Base-by-base conservation (phyloP, 1,140 invertebrate genomes). In the Papilio polyxenes region DNA sequence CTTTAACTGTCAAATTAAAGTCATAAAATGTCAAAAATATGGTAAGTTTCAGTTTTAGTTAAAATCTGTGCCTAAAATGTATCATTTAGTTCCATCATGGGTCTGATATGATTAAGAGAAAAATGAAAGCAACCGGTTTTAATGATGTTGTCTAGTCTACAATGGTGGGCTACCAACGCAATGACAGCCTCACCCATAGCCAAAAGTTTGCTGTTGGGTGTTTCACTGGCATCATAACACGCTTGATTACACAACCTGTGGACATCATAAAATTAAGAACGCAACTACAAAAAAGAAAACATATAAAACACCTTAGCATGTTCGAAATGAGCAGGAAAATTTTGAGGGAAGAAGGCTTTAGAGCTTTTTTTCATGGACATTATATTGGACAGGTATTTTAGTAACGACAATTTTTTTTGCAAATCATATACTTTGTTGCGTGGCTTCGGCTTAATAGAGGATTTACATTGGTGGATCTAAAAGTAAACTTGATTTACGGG, bases 331-430 rank as follows among this genome's bases (percentile, higher is more conserved):
- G 85, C 0, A 88, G 85, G 76, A 88, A 85, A 75, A 93, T 93
- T 20, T 82, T 90, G 0, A 83, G 20, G 4, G 89, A 93, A 81
- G 92, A 94, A 86, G 92, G 92, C 0, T 2, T 92, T 8, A 83
- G 80, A 1, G 92, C 91, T 3, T 93, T 94, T 77, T 94, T 88
- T 88, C 89, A 93, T 37, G 92, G 92, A 0, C 92, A 94, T 75
- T 86, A 81, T 65, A 82, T 92, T 59, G 92, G 92, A 9, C 92
- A 94, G 87, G 92, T 93, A 83, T 37, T n/a, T 48, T 72, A 79
- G 72, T 62, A 79, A 65, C 40, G 81, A 80, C n/a, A 37, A 49
- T 13, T 80, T 17, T 53, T 53, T 53, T 53, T 17, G 17, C 15
- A 2, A 13, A 5, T 51, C 15, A 15, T 51, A 51, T 11, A 51